Evolutionary conservation across 2,113 vertebrate species (phyloP).

Genomic region (Parus major): DNA sequence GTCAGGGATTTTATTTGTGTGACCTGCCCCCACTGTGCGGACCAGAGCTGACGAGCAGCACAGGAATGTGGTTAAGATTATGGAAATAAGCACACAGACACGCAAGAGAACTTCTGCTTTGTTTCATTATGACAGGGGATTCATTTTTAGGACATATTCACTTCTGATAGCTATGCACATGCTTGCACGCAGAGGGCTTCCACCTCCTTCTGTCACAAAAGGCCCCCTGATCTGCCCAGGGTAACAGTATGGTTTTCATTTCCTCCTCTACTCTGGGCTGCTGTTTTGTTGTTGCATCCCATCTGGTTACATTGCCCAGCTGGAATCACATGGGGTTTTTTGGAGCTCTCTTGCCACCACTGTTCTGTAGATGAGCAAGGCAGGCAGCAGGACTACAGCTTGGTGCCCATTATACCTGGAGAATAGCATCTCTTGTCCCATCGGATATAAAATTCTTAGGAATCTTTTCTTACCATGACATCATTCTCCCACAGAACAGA

Average conservation of each 20-base stretch:
- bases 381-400: not conserved
- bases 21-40: not conserved
- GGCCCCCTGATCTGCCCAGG: not conserved
- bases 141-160: not conserved
- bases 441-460: not conserved
- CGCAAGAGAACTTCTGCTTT: not conserved
- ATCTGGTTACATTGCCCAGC: not conserved
- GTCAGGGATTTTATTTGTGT: not conserved
- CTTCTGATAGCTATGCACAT: not conserved
- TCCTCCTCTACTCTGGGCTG: not conserved
- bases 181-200: rapidly evolving
- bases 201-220: not conserved
- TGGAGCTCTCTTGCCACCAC: not conserved
- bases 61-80: not conserved
- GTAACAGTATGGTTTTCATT: not conserved
- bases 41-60: not conserved
- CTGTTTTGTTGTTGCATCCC: not conserved
- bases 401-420: not conserved
- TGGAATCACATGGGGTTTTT: not conserved
- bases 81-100: not conserved
- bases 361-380: not conserved
- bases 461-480: not conserved
- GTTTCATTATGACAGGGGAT: not conserved
- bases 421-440: not conserved
- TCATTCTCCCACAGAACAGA: not conserved